A percentile compares a stretch with the other conserved stretches of the same genome.
These are phyloP conservation scores for Bombus pascuorum DNA, from an alignment of 1,140 invertebrate species.

Conservation along the genomic window DNA sequence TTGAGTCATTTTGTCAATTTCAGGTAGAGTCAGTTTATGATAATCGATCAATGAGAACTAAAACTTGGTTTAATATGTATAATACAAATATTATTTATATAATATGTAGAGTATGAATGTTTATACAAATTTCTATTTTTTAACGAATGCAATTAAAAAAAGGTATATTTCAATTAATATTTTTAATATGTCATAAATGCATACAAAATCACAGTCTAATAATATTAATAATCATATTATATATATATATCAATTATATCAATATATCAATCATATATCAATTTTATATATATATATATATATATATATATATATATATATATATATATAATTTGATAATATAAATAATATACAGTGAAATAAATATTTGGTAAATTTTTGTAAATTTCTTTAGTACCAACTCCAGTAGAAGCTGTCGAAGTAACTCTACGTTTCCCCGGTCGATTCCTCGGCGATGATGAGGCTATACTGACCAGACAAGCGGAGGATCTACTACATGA, in stretches of 20 bases:
- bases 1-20: not conserved
- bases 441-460: constrained; percentile 81
- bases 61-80: not conserved
- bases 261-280: no score
- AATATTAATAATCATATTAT: no score
- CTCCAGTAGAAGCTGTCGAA: constrained; percentile 85
- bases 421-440: constrained; percentile 85
- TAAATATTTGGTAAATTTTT: not conserved
- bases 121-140: no score
- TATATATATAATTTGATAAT: not conserved
- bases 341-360: not conserved
- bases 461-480: constrained; percentile 83
- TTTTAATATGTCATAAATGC: no score
- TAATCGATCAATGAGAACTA: not conserved
- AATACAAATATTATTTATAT: not conserved
- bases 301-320: not conserved
- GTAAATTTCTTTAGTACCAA: constrained; percentile 80
- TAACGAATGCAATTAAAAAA: no score
- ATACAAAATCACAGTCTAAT: no score
- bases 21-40: not conserved
- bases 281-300: no score
- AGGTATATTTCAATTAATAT: no score
- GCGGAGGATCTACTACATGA: constrained; percentile 82
- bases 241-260: no score
- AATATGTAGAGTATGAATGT: not conserved